A percentile compares a stretch with the other conserved stretches of the same genome.
These are phyloP conservation scores for Trogon melanurus DNA, from an alignment of 2,113 vertebrate genomes.

Conservation along the genomic window DNA sequence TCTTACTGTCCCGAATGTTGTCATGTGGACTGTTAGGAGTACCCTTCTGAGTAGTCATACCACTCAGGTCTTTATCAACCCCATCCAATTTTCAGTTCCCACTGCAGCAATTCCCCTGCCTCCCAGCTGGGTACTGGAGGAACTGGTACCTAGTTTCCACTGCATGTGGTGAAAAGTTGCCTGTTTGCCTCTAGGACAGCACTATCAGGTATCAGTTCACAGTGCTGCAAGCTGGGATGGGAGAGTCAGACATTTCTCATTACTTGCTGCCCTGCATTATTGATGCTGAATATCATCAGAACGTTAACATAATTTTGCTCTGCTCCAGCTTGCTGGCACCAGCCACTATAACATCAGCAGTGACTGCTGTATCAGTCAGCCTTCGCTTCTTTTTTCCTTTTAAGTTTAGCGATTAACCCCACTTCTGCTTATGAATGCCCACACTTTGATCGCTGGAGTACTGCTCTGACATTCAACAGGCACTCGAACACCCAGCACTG, in stretches of 20 bases:
- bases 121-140: not conserved
- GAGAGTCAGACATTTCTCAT: not conserved
- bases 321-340: not conserved
- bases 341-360: not conserved
- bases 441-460: not conserved
- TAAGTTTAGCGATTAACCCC: not conserved
- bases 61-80: not conserved
- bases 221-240: not conserved
- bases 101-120: not conserved
- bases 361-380: not conserved
- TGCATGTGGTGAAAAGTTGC: not conserved
- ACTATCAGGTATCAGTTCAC: not conserved
- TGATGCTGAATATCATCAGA: not conserved
- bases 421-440: not conserved
- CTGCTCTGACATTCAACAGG: not conserved
- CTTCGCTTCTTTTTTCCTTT: not conserved
- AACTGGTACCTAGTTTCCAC: not conserved
- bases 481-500: not conserved
- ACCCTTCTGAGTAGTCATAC: not conserved
- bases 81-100: not conserved
- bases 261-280: not conserved
- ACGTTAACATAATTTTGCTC: not conserved
- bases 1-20: not conserved
- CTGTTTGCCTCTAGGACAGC: not conserved
- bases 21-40: not conserved